phyloP scores from a whole-genome alignment of 2,113 vertebrate genomes.

The Prunella himalayana region DNA sequence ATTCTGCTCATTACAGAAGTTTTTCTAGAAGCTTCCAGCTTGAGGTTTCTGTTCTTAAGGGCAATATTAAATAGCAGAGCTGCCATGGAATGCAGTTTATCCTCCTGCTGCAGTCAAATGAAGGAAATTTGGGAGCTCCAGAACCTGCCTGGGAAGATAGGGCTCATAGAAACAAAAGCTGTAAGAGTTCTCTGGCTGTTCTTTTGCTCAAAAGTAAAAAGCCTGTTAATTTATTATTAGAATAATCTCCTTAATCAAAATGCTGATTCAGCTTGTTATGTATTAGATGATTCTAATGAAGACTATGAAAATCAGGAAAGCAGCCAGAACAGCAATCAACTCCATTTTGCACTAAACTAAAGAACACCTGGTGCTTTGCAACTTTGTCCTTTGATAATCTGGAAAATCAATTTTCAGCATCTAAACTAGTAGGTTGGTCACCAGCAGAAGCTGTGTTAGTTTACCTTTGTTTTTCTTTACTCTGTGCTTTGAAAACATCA shows the following conservation, averaged over 20 bases:
- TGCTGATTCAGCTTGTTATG: constrained; percentile 37
- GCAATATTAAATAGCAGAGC: neutral
- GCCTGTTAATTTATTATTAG: constrained; percentile 47
- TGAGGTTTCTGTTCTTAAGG: neutral
- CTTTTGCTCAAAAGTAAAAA: constrained; percentile 6
- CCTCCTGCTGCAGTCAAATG: neutral
- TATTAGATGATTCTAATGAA: neutral
- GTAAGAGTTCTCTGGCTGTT: constrained; percentile 1
- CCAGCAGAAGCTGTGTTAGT: neutral
- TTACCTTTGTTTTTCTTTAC: neutral
- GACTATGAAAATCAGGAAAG: constrained; percentile 42
- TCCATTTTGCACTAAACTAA: neutral
- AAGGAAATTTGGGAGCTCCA: neutral
- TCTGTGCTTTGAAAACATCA: neutral
- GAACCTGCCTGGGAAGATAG: neutral
- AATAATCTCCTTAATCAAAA: constrained; percentile 41
- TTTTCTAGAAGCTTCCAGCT: neutral
- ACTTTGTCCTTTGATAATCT: neutral
- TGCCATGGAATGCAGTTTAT: neutral
- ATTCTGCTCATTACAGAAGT: neutral
- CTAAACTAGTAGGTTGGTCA: neutral
- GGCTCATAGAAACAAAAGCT: neutral
- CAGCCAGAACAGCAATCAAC: neutral
- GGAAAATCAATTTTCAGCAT: neutral
- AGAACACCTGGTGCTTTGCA: neutral